Conservation (phyloP, 2,888 invertebrate genomes). For the Diadromus collaris region DNA sequence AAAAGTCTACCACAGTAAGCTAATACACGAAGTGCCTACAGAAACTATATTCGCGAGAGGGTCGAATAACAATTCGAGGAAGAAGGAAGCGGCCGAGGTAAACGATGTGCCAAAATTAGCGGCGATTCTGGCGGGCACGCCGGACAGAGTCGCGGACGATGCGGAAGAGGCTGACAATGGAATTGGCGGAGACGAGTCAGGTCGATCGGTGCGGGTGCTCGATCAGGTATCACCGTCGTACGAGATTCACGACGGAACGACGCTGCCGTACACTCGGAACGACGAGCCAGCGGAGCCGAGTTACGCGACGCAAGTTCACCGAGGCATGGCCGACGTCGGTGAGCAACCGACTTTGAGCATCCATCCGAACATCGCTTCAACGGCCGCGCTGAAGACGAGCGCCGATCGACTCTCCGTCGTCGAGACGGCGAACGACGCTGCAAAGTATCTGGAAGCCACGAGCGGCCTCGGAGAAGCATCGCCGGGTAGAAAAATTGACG, state of each 20-base stretch:
- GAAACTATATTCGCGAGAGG: conserved; percentile 66
- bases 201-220: conserved; percentile 10
- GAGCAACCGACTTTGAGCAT: conserved; percentile 66
- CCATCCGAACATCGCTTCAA: conserved; percentile 65
- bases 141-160: neutral
- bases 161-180: neutral
- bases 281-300: conserved; percentile 57
- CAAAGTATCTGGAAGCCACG: conserved; percentile 26
- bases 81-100: conserved; percentile 6
- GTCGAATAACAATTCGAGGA: conserved; percentile 29
- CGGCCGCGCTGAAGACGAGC: conserved; percentile 28
- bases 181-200: neutral
- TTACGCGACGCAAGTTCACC: conserved; percentile 56
- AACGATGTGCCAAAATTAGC: conserved; percentile 20
- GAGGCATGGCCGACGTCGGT: conserved; percentile 31
- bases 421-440: conserved; percentile 19
- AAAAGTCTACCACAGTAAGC: conserved; percentile 80
- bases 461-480: conserved; percentile 2
- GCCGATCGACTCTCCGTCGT: neutral
- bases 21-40: conserved; percentile 80
- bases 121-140: neutral
- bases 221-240: conserved; percentile 63
- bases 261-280: conserved; percentile 76
- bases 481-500: neutral
- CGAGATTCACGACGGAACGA: conserved; percentile 86